A percentile compares a stretch with the other conserved stretches of the same genome.
Evolutionary conservation across 2,797 vertebrate species (phyloP).

Genomic region (Spinus pinus): DNA sequence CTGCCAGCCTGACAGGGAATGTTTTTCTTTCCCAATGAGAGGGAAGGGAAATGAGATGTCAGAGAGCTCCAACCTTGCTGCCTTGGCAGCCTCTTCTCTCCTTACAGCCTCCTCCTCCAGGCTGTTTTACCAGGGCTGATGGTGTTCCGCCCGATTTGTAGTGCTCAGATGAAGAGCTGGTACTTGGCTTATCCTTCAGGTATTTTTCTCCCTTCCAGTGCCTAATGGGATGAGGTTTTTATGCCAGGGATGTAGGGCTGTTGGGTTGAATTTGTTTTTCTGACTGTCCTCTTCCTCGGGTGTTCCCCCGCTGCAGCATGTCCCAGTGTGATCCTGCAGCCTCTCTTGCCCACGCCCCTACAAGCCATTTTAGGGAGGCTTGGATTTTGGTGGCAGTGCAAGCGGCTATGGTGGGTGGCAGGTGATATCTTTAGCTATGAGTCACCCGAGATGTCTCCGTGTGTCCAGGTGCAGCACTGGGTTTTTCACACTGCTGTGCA

Average conservation of each 20-base stretch:
- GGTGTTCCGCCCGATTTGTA: neutral
- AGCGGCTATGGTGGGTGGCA: neutral
- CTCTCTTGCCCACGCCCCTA: neutral
- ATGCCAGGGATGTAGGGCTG: fast-evolving
- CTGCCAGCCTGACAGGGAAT: neutral
- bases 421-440: conserved; percentile 38
- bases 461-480: neutral
- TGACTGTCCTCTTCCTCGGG: neutral
- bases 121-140: neutral
- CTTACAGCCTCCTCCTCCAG: neutral
- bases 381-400: neutral
- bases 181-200: neutral
- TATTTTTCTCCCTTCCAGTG: neutral
- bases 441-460: neutral
- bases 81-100: neutral
- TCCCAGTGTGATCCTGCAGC: neutral
- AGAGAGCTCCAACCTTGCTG: neutral
- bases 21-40: fast-evolving
- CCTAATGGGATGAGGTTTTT: neutral
- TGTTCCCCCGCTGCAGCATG: neutral
- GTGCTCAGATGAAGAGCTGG: neutral
- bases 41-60: neutral
- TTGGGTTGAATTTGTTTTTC: neutral
- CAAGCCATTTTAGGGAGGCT: neutral
- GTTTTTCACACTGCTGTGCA: neutral